Conservation (phyloP, 2,797 vertebrate species). For the Sebastes itinus region DNA sequence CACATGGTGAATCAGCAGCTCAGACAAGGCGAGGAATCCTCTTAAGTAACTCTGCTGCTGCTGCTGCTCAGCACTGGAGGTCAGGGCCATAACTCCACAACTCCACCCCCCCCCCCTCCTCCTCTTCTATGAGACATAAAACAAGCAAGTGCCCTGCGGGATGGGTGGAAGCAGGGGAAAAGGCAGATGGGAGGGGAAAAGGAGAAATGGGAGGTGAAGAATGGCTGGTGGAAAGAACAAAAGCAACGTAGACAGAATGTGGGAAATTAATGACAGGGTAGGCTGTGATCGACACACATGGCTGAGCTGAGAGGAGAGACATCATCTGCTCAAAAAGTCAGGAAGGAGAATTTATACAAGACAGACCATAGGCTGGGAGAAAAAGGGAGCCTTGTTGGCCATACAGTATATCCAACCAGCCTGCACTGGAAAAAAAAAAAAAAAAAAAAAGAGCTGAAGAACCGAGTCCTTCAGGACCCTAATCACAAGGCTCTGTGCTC, state of each 20-base stretch:
- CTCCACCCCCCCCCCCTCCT: not conserved
- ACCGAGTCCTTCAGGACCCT: constrained; percentile 75
- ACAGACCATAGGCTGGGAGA: constrained; percentile 12
- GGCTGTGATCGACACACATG: constrained; percentile 1
- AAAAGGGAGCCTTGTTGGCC: constrained; percentile 53
- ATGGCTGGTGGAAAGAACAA: constrained; percentile 31
- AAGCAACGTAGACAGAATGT: constrained; percentile 27
- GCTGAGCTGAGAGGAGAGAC: not conserved
- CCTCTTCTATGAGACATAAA: constrained; percentile 35
- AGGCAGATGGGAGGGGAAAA: constrained; percentile 33
- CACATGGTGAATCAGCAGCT: constrained; percentile 76
- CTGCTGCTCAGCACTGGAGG: constrained; percentile 49
- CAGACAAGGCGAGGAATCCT: constrained; percentile 70
- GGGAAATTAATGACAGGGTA: constrained; percentile 29
- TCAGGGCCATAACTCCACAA: constrained; percentile 29
- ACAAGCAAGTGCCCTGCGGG: constrained; percentile 52
- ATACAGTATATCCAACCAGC: constrained; percentile 48
- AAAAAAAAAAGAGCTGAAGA: constrained; percentile 43
- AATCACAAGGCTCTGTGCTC: constrained; percentile 80
- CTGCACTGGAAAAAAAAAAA: constrained; percentile 37
- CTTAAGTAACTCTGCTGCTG: constrained; percentile 66
- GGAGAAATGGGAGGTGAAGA: constrained; percentile 36
- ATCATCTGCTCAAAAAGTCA: constrained; percentile 9
- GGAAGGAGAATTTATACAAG: constrained; percentile 25
- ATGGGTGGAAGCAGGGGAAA: constrained; percentile 48